These are phyloP conservation scores for Megatriorchis doriae DNA, from an alignment of 2,113 vertebrate species.

Conservation along the genomic window DNA sequence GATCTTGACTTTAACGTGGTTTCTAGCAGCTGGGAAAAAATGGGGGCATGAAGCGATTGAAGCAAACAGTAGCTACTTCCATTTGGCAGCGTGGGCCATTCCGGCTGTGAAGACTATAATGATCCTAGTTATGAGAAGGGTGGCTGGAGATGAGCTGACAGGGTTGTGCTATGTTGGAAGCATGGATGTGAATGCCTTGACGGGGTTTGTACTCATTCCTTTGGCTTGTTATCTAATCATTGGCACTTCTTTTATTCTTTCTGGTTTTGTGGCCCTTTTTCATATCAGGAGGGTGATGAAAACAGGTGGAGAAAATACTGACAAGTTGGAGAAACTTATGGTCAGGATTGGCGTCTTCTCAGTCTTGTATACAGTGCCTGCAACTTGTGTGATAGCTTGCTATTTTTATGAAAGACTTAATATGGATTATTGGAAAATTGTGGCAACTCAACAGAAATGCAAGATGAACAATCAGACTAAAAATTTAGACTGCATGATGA, in stretches of 20 bases:
- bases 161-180: constrained; percentile 95
- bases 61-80: constrained; percentile 97
- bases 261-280: constrained; percentile 95
- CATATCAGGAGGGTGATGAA: constrained; percentile 96
- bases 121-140: constrained; percentile 92
- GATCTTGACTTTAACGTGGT: constrained; percentile 93
- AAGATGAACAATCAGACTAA: constrained; percentile 71
- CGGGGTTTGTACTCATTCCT: constrained; percentile 91
- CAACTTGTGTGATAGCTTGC: constrained; percentile 95
- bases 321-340: constrained; percentile 97
- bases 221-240: constrained; percentile 91
- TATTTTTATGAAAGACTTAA: constrained; percentile 96
- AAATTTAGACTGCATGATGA: constrained; percentile 84
- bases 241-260: constrained; percentile 93
- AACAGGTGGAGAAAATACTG: constrained; percentile 94
- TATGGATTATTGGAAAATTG: constrained; percentile 89
- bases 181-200: constrained; percentile 92
- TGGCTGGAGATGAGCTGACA: constrained; percentile 94
- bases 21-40: constrained; percentile 93
- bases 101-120: constrained; percentile 95
- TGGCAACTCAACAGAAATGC: constrained; percentile 83
- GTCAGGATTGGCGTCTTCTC: constrained; percentile 96
- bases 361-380: constrained; percentile 92
- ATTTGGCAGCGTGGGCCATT: constrained; percentile 94
- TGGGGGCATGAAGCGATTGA: constrained; percentile 99